Evolutionary conservation across 2,888 invertebrate species (phyloP).

Genomic region (Stenodema calcarata): DNA sequence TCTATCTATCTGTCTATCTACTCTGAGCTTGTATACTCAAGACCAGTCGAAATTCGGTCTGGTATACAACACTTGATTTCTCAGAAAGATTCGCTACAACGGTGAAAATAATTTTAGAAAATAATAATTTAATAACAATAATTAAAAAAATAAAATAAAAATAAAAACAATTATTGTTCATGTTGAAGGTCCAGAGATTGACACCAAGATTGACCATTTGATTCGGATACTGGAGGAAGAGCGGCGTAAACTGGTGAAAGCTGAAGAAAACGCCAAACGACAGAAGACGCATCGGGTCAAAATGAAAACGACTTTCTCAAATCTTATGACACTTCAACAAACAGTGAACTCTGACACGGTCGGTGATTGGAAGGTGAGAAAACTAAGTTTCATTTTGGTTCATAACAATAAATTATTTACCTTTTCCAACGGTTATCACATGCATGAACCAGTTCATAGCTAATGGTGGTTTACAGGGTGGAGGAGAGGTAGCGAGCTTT

Average conservation of each 20-base stretch:
- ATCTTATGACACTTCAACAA: neutral
- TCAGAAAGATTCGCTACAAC: no score
- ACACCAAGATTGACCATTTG: constrained; percentile 57
- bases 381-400: neutral
- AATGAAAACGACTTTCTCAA: constrained; percentile 38
- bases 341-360: neutral
- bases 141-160: no score
- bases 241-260: neutral
- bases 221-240: neutral
- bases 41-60: no score
- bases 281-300: constrained; percentile 44
- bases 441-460: no score
- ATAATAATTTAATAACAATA: no score
- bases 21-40: no score
- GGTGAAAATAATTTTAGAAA: no score
- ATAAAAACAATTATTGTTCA: no score
- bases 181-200: neutral
- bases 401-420: no score
- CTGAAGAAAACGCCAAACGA: constrained; percentile 7
- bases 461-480: neutral
- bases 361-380: neutral
- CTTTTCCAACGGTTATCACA: no score
- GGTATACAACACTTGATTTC: no score
- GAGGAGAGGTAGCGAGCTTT: neutral
- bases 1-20: no score